Evolutionary conservation across 2,888 invertebrate genomes (phyloP).

Genomic region (Drosophila meridiana): DNA sequence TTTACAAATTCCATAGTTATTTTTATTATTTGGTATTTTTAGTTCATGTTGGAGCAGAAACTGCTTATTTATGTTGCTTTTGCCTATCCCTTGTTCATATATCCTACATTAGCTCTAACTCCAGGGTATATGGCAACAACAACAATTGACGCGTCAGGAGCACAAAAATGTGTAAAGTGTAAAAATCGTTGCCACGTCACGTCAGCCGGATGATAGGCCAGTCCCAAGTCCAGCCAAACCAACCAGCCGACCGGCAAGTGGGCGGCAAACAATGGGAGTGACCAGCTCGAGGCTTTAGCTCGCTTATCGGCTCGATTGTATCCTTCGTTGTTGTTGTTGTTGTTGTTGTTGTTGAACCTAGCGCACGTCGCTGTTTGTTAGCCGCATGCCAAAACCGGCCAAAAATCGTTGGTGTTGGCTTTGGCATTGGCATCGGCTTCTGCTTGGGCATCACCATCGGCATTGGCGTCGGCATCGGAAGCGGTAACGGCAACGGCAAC

Average conservation of each 20-base stretch:
- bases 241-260: slow-evolving; percentile 39
- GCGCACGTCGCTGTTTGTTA: slow-evolving; percentile 67
- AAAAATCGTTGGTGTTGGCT: slow-evolving; percentile 29
- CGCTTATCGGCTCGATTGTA: slow-evolving; percentile 56
- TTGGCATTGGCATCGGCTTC: slow-evolving; percentile 5
- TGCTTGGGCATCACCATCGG: slow-evolving; percentile 30
- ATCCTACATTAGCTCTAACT: background rate
- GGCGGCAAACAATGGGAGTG: slow-evolving; percentile 57
- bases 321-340: slow-evolving; percentile 16
- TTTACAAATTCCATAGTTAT: background rate
- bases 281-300: slow-evolving; percentile 42
- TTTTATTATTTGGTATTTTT: background rate
- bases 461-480: slow-evolving; percentile 14
- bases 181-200: slow-evolving; percentile 75
- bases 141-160: slow-evolving; percentile 41
- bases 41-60: background rate
- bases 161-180: slow-evolving; percentile 71
- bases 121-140: slow-evolving; percentile 29
- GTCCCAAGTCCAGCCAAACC: slow-evolving; percentile 29
- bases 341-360: slow-evolving; percentile 43
- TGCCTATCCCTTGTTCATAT: background rate
- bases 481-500: slow-evolving; percentile 4
- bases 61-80: background rate
- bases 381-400: slow-evolving; percentile 56
- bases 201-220: slow-evolving; percentile 73